These are phyloP conservation scores for Halcyon badia DNA, from an alignment of 2,797 vertebrate species.

Conservation along the genomic window DNA sequence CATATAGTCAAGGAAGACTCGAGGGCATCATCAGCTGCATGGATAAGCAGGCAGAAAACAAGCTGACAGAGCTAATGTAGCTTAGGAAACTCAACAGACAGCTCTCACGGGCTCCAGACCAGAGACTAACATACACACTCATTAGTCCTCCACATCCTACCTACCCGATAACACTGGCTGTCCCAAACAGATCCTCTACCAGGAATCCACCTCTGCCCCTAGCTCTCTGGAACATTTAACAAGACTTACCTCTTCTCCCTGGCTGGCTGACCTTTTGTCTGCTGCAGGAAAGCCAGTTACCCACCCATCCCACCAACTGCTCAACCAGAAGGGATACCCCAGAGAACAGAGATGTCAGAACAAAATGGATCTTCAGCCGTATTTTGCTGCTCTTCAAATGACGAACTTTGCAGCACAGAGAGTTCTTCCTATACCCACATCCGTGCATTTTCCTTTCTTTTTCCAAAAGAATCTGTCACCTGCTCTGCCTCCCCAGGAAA, in stretches of 20 bases:
- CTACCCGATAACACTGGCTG: background rate
- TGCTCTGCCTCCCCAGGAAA: background rate
- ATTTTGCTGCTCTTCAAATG: background rate
- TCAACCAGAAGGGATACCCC: background rate
- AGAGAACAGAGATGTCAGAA: background rate
- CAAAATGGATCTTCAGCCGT: background rate
- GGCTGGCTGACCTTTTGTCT: background rate
- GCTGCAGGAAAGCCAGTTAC: background rate
- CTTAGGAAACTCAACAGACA: background rate
- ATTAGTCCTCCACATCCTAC: background rate
- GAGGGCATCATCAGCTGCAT: background rate
- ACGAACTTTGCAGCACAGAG: background rate
- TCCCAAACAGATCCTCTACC: background rate
- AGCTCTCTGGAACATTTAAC: background rate
- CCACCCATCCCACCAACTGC: background rate
- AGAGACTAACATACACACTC: background rate
- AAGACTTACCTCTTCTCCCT: background rate
- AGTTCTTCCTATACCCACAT: background rate
- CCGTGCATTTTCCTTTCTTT: background rate
- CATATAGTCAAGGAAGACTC: background rate
- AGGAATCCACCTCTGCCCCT: background rate
- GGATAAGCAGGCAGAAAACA: background rate
- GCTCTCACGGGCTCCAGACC: background rate
- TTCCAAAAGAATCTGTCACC: background rate
- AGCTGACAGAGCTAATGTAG: background rate